Evolutionary conservation across 1,140 invertebrate species (phyloP).

Genomic region (Procambarus virginalis): DNA sequence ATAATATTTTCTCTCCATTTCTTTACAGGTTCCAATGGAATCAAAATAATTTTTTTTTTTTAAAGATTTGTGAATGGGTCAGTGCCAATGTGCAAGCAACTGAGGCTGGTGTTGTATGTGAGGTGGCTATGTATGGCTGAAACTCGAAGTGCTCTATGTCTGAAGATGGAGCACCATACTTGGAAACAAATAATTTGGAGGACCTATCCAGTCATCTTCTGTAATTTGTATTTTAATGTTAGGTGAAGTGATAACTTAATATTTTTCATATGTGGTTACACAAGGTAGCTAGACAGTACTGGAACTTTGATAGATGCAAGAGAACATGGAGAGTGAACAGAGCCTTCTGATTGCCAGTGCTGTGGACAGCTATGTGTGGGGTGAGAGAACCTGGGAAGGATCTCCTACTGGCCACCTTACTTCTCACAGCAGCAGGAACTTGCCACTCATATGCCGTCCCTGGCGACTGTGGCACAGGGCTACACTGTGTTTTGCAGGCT

Average conservation of each 20-base stretch:
- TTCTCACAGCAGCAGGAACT: not conserved
- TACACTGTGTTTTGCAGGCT: constrained; percentile 34
- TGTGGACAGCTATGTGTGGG: constrained; percentile 15
- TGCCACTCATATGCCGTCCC: constrained; percentile 29
- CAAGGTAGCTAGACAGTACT: not conserved
- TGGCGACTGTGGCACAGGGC: constrained; percentile 41
- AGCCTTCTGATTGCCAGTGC: not conserved
- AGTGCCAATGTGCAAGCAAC: not conserved
- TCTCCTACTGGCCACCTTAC: not conserved
- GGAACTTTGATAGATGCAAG: not conserved
- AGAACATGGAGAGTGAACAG: constrained; percentile 6
- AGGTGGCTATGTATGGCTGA: not conserved
- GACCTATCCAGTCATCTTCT: constrained; percentile 13
- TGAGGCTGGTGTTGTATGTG: not conserved
- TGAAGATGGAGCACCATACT: not conserved
- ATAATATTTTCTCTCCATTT: no score
- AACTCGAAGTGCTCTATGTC: not conserved
- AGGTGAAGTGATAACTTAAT: not conserved
- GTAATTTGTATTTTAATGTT: constrained; percentile 3
- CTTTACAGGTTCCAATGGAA: no score
- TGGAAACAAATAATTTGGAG: constrained; percentile 5
- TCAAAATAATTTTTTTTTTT: no score
- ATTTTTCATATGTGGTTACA: not conserved
- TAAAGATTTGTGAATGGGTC: not conserved
- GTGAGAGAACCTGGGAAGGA: constrained; percentile 5